Evolutionary conservation across 92 coral and sea anemone genomes (phyloP).

Genomic region (Phenganax stokvisi): DNA sequence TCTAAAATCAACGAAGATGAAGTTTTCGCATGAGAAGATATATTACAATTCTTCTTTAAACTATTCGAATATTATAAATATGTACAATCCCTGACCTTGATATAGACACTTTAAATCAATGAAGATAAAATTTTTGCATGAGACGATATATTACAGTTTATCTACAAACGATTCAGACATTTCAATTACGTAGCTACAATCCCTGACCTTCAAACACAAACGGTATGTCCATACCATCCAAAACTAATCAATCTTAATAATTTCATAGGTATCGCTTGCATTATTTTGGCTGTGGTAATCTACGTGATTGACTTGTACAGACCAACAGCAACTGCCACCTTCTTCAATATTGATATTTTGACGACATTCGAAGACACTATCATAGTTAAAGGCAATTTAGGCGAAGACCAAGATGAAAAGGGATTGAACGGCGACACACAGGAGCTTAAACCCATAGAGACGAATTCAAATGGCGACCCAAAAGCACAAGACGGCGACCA

Average conservation of each 20-base stretch:
- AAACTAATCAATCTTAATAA: background rate
- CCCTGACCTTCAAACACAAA: no score
- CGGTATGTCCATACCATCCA: background rate
- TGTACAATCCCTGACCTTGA: background rate
- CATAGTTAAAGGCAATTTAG: background rate
- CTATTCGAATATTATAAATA: background rate
- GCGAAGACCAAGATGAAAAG: background rate
- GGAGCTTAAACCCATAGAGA: conserved; percentile 4
- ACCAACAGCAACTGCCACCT: conserved; percentile 25
- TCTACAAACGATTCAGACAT: no score
- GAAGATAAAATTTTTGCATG: no score
- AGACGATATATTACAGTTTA: no score
- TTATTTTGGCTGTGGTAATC: conserved; percentile 25
- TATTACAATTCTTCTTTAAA: no score
- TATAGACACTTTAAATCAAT: no score
- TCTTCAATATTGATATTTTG: conserved; percentile 37
- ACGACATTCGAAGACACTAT: conserved; percentile 28
- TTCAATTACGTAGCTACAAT: no score
- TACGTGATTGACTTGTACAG: conserved; percentile 11
- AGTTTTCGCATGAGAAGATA: no score
- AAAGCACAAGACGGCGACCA: conserved; percentile 6
- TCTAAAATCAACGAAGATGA: no score
- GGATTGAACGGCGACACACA: background rate
- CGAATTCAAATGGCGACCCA: background rate
- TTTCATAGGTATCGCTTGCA: conserved; percentile 17